phyloP scores from a whole-genome alignment of 37 sponge, comb jelly and placozoan genomes.

The Axinella damicornis region DNA sequence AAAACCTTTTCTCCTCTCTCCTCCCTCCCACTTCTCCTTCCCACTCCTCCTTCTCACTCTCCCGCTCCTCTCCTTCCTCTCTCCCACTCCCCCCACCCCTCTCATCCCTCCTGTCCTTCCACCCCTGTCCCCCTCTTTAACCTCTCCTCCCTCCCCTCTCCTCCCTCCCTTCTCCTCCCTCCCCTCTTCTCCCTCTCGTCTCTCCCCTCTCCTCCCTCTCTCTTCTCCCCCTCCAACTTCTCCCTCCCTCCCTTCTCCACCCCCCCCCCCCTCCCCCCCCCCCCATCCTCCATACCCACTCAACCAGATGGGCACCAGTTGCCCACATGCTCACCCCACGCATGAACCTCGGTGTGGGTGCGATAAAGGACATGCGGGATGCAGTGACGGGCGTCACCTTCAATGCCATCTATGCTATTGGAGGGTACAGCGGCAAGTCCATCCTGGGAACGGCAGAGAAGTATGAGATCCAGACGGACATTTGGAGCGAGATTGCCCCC shows the following conservation, averaged over 20 bases:
- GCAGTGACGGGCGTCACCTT: conserved; percentile 82
- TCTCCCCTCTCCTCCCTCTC: too few species aligned
- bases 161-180: too few species aligned
- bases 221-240: too few species aligned
- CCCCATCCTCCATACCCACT: too few species aligned
- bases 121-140: too few species aligned
- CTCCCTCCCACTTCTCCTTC: neutral
- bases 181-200: neutral
- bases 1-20: neutral
- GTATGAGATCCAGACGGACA: conserved; percentile 83
- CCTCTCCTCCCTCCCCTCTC: too few species aligned
- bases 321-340: conserved; percentile 83
- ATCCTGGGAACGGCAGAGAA: conserved; percentile 90
- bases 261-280: neutral
- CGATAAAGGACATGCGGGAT: conserved; percentile 85
- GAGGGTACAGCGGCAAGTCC: conserved; percentile 89
- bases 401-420: conserved; percentile 86
- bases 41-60: too few species aligned
- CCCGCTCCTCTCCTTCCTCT: too few species aligned
- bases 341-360: conserved; percentile 92
- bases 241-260: neutral
- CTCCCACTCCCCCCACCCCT: too few species aligned
- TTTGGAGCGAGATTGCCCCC: conserved; percentile 83
- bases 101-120: too few species aligned
- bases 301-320: conserved; percentile 86